phyloP scores from a whole-genome alignment of 2,888 invertebrate genomes.

The Portevinia maculata region DNA sequence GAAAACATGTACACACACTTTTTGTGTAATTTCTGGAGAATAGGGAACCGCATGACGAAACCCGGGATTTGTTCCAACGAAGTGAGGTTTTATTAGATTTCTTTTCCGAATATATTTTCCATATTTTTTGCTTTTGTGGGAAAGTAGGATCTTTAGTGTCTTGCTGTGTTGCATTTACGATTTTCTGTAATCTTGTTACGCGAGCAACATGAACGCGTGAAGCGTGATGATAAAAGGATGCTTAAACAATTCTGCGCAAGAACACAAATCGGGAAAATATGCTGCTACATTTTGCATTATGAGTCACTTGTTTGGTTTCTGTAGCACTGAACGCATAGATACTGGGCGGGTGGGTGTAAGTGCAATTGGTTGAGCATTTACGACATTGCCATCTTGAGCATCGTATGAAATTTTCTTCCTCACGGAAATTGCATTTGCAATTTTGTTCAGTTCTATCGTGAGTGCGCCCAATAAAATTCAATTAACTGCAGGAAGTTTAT shows the following conservation, averaged over 20 bases:
- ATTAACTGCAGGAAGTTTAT: slow-evolving; percentile 2
- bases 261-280: slow-evolving; percentile 32
- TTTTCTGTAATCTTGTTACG: slow-evolving; percentile 36
- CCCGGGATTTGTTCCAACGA: slow-evolving; percentile 51
- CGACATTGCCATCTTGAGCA: background rate
- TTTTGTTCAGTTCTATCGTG: background rate
- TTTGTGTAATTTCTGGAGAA: slow-evolving; percentile 56
- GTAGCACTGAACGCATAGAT: no score
- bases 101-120: slow-evolving; percentile 11
- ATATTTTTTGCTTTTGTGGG: background rate
- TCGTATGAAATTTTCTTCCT: no score
- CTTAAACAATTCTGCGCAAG: slow-evolving; percentile 8
- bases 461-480: background rate
- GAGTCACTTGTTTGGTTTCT: no score
- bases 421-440: no score
- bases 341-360: no score
- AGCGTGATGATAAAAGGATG: slow-evolving; percentile 62
- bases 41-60: slow-evolving; percentile 36
- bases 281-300: no score
- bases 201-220: slow-evolving; percentile 54
- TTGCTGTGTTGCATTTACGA: slow-evolving; percentile 52
- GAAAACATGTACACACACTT: slow-evolving; percentile 33
- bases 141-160: slow-evolving; percentile 31
- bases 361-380: background rate
- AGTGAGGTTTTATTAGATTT: slow-evolving; percentile 67